These are phyloP conservation scores for Drosophila mettleri DNA, from an alignment of 2,888 invertebrate species.

Conservation along the genomic window DNA sequence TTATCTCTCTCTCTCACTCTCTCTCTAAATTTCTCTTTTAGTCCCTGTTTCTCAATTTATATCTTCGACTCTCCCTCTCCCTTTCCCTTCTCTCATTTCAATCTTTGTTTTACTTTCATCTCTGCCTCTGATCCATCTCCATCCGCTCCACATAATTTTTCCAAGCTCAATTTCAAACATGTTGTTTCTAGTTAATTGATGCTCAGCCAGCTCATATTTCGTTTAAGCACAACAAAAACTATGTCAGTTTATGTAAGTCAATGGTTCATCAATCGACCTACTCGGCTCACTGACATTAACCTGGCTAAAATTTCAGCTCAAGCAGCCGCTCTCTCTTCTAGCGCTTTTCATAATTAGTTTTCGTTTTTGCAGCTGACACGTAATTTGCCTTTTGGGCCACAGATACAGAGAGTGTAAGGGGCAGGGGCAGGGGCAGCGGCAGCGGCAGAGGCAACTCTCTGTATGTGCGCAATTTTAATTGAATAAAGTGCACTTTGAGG, in stretches of 20 bases:
- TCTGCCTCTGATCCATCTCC: not conserved
- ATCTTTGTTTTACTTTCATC: not conserved
- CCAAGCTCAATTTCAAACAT: not conserved
- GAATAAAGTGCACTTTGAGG: slow-evolving; percentile 75
- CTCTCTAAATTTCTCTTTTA: too few relatives aligned
- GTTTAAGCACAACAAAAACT: slow-evolving; percentile 28
- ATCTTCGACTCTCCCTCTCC: not conserved
- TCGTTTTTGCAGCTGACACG: slow-evolving; percentile 61
- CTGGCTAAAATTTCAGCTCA: slow-evolving; percentile 26
- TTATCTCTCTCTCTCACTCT: not conserved
- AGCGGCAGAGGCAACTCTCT: not conserved
- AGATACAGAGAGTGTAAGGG: not conserved
- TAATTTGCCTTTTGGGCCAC: slow-evolving; percentile 70
- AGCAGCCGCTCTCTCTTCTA: not conserved
- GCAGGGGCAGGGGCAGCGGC: not conserved
- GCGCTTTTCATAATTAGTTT: slow-evolving; percentile 65
- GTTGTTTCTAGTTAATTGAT: slow-evolving; percentile 5
- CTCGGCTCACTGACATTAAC: slow-evolving; percentile 40
- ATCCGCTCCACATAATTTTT: not conserved
- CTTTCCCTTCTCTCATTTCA: not conserved
- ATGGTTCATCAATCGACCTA: slow-evolving; percentile 8
- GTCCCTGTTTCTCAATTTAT: not conserved
- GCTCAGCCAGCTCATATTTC: slow-evolving; percentile 12
- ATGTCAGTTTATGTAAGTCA: slow-evolving; percentile 25
- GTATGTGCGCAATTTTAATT: slow-evolving; percentile 59